A percentile compares a stretch with the other conserved stretches of the same genome.
These are phyloP conservation scores for Alosa sapidissima DNA, from an alignment of 2,797 vertebrate species.

Conservation along the genomic window DNA sequence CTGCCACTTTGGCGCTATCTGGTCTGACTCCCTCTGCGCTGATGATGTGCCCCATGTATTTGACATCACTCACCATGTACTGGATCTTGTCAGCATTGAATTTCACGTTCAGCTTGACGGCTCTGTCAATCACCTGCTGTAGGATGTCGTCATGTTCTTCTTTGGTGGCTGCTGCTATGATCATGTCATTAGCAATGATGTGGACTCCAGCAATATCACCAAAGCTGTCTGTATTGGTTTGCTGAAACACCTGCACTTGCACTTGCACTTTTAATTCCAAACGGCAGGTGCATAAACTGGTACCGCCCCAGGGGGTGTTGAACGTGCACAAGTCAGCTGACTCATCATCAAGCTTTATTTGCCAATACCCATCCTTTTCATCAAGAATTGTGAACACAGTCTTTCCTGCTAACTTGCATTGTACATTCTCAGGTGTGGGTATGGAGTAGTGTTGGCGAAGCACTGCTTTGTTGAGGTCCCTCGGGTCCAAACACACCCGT, in stretches of 20 bases:
- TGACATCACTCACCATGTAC: conserved; percentile 37
- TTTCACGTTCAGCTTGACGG: conserved; percentile 34
- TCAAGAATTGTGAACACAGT: too few relatives aligned
- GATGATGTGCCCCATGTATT: conserved; percentile 28
- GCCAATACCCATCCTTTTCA: conserved; percentile 50
- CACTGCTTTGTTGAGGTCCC: conserved; percentile 30
- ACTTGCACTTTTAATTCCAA: conserved; percentile 34
- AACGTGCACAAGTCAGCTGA: conserved; percentile 35
- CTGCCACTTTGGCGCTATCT: conserved; percentile 28
- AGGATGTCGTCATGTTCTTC: conserved; percentile 45
- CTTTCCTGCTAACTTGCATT: too few relatives aligned
- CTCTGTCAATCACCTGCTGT: conserved; percentile 47
- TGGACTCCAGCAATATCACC: conserved; percentile 30
- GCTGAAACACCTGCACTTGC: conserved; percentile 44
- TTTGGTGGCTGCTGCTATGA: conserved; percentile 41
- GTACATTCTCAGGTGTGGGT: too few relatives aligned
- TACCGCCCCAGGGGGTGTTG: conserved; percentile 29
- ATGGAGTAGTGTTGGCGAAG: too few relatives aligned
- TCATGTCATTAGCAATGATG: conserved; percentile 35
- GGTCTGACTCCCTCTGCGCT: conserved; percentile 36
- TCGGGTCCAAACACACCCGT: neutral
- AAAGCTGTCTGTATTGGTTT: conserved; percentile 26
- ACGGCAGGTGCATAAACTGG: neutral
- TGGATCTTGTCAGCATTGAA: conserved; percentile 43
- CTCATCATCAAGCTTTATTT: conserved; percentile 34